These are phyloP conservation scores for Microcebus murinus DNA, from an alignment of 2,113 vertebrate genomes.

Conservation along the genomic window DNA sequence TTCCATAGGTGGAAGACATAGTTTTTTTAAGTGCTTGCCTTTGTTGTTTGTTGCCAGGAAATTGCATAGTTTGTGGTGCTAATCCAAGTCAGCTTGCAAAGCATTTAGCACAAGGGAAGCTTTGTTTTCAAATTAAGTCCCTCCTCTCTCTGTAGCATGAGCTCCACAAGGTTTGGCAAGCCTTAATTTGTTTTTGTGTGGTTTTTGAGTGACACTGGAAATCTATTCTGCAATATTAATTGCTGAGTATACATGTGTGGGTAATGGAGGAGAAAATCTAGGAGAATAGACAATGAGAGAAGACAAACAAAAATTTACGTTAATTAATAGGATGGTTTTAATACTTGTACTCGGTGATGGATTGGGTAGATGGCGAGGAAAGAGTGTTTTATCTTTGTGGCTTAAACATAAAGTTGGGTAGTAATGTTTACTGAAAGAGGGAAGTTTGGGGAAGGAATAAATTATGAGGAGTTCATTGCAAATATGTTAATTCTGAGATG, in stretches of 20 bases:
- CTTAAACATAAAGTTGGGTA: background rate
- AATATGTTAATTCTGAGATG: background rate
- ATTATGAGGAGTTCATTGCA: background rate
- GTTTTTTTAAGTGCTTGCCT: constrained; percentile 46
- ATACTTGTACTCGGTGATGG: background rate
- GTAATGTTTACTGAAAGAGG: background rate
- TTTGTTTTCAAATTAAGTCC: constrained; percentile 27
- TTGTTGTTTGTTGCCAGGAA: constrained; percentile 15
- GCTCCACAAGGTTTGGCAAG: constrained; percentile 38
- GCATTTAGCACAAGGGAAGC: background rate
- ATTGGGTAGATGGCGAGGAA: background rate
- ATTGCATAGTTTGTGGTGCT: background rate
- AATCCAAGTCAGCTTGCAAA: background rate
- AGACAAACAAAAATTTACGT: background rate
- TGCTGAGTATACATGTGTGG: background rate
- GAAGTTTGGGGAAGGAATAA: background rate
- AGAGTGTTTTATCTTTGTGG: background rate
- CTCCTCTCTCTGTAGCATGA: background rate
- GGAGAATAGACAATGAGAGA: background rate
- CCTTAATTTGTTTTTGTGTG: constrained; percentile 1
- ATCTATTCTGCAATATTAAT: background rate
- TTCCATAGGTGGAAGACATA: background rate
- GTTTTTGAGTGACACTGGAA: background rate
- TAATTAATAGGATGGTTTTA: background rate
- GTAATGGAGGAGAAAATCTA: background rate